phyloP scores from a whole-genome alignment of 2,113 vertebrate genomes.

The Pterocles orientalis region DNA sequence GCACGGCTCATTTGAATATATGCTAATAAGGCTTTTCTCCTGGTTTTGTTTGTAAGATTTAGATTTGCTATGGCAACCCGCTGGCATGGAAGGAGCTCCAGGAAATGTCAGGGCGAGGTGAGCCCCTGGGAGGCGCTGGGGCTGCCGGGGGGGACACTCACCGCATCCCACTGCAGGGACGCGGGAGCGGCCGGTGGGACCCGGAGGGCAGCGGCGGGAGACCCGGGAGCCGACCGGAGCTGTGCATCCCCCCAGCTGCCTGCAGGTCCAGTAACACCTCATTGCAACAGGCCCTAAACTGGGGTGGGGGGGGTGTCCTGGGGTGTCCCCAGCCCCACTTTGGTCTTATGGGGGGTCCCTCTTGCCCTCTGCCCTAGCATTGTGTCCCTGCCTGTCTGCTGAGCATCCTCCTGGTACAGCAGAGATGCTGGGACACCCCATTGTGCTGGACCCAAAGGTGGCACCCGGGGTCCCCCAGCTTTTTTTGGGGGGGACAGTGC shows the following conservation, averaged over 20 bases:
- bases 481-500: neutral
- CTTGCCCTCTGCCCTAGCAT: neutral
- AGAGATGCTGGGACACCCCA: accelerated
- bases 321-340: neutral
- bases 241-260: neutral
- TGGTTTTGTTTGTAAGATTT: slow-evolving; percentile 58
- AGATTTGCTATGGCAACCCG: slow-evolving; percentile 66
- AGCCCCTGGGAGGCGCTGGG: slow-evolving; percentile 13
- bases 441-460: neutral
- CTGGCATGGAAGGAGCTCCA: slow-evolving; percentile 43
- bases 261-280: neutral
- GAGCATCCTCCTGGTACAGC: accelerated
- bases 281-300: neutral
- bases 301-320: neutral
- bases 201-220: neutral
- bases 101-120: slow-evolving; percentile 54
- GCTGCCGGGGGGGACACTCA: neutral
- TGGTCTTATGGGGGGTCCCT: neutral
- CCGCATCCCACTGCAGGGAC: neutral
- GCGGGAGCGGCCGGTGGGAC: neutral
- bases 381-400: accelerated
- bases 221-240: neutral
- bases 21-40: slow-evolving; percentile 60
- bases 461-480: neutral
- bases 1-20: slow-evolving; percentile 68